Evolutionary conservation across 2,797 vertebrate genomes (phyloP), one percentile per base, ranked within the genome.

Genomic region (Argentina silus): DNA sequence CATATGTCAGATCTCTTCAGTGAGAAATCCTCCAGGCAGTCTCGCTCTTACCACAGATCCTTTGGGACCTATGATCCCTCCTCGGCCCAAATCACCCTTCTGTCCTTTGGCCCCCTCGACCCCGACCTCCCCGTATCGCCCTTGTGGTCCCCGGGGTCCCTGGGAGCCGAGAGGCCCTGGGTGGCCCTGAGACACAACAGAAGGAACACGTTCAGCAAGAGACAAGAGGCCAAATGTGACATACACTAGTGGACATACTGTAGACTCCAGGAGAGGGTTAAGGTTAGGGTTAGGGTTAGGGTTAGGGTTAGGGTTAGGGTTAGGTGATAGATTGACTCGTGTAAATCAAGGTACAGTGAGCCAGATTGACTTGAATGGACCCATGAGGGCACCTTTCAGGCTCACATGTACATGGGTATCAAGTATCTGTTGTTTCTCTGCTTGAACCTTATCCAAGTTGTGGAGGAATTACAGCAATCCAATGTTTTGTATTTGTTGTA

Each of bases 41-140:
- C 19, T n/a, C 11, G n/a, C n/a, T 78, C 86, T 86, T 92, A 99
- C 98, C 95, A 87, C 77, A 70, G 92, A 93, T 93, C 98, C 98
- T 92, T 96, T 96, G 0, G 92, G 95, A 73, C 98, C 98, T 0
- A 82, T 88, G 73, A 78, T 73, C 62, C 98, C 98, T 7, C 91
- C 83, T 0, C 6, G 67, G 19, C 98, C 98, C 44, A 69, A 72
- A 63, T 97, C 95, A 6, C 98, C 98, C 84, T 96, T 98, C 83
- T 95, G 89, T 67, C 98, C 98, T 86, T 96, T 98, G 64, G 86
- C 92, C 42, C 98, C 98, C 73, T 96, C 89, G 6, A 98, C 85
- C 59, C 98, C 98, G 4, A 62, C 77, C 62, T 96, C 96, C 0
- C 98, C 98, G 81, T 76, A 84, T 48, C 93, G 79, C 6, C 98